phyloP scores from a whole-genome alignment of 2,113 vertebrate species.

The Axis porcinus region DNA sequence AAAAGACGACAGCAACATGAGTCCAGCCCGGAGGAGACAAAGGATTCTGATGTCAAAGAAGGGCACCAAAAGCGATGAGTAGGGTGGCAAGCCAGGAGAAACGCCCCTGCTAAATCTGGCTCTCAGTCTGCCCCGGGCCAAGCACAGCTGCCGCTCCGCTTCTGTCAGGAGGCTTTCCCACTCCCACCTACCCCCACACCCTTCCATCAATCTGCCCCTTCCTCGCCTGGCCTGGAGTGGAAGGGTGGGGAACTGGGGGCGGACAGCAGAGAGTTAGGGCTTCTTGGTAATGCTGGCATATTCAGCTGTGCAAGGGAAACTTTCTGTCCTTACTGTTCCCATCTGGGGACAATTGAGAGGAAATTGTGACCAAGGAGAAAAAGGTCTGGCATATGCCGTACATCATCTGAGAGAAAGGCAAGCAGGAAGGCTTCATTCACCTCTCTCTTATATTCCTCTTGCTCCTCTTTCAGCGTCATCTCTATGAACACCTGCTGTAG shows the following conservation, averaged over 20 bases:
- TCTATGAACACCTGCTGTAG: conserved; percentile 87
- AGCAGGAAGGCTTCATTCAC: conserved; percentile 50
- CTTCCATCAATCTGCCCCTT: neutral
- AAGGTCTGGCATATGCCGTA: neutral
- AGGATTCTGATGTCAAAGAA: neutral
- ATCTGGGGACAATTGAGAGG: neutral
- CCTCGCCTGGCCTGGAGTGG: neutral
- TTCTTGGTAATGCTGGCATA: neutral
- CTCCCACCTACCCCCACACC: neutral
- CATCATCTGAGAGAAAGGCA: neutral
- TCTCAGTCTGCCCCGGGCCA: neutral
- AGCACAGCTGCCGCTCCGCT: conserved; percentile 24
- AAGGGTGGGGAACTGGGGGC: neutral
- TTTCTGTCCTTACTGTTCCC: neutral
- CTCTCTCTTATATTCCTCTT: conserved; percentile 85
- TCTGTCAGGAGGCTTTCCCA: neutral
- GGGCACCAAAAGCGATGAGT: neutral
- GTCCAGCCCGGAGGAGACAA: neutral
- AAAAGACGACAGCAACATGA: neutral
- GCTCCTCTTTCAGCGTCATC: conserved; percentile 85
- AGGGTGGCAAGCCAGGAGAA: conserved; percentile 9
- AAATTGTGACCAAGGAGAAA: neutral
- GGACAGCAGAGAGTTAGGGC: neutral
- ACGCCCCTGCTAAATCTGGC: neutral
- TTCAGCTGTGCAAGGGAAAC: neutral